These are phyloP conservation scores for Tinamus major DNA, from an alignment of 2,797 vertebrate genomes.

Conservation along the genomic window DNA sequence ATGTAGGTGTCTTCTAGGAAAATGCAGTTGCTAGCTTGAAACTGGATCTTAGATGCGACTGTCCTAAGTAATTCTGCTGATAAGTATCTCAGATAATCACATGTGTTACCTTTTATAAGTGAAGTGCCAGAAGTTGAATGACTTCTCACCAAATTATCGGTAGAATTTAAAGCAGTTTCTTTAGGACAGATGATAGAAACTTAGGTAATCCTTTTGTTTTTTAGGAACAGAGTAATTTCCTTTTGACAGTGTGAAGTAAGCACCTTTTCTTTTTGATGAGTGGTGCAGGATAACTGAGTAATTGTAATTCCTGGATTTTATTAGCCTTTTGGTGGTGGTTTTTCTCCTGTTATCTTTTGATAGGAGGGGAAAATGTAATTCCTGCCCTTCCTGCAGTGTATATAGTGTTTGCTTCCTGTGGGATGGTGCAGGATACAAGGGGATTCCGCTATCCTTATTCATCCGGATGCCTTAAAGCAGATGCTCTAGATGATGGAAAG, in stretches of 20 bases:
- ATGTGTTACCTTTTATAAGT: background rate
- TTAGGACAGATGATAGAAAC: background rate
- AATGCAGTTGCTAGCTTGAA: background rate
- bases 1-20: background rate
- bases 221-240: background rate
- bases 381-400: background rate
- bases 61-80: background rate
- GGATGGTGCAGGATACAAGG: background rate
- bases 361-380: background rate
- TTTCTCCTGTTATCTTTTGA: background rate
- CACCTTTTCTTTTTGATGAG: background rate
- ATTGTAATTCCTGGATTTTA: conserved; percentile 3
- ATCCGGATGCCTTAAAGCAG: conserved; percentile 1
- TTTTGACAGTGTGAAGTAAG: background rate
- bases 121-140: conserved; percentile 5
- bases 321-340: background rate
- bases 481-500: background rate
- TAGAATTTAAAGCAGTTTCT: conserved; percentile 10
- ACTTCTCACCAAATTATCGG: background rate
- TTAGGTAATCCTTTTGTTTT: background rate
- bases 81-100: background rate
- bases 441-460: background rate
- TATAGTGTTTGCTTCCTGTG: background rate
- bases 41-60: background rate
- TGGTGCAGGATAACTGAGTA: background rate